Base-by-base conservation (phyloP, 2,888 invertebrate genomes). In the Mythimna vitellina region DNA sequence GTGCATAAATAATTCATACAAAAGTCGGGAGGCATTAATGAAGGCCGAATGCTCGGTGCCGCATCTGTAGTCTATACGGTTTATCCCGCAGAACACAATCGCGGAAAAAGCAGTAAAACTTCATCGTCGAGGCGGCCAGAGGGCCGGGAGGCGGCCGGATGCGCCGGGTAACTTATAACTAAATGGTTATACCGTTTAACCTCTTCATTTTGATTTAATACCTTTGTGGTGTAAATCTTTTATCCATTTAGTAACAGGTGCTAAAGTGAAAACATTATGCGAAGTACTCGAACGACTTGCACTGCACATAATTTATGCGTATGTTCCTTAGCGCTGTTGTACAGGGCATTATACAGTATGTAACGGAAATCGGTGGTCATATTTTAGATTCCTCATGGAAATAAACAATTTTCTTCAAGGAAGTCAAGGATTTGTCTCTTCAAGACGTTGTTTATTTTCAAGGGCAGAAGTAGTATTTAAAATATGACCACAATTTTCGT, bases 1-100 rank as follows among this genome's bases (percentile, higher is more conserved):
- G 83, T 90, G 92, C 91, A 93, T 94, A 92, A 94, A 95, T 95
- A 94, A 95, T 95, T 94, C 93, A 94, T 94, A 93, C 94, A 93
- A 94, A 92, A 92, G 90, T 91, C 88, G 88, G 88, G 88, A 89
- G 89, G 91, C 92, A 91, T 93, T 95, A 94, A 94, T 92, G 92
- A 93, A 93, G 92, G 91, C 89, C 89, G 89, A 89, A 92, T 92
- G 91, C 92, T 91, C 92, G 89, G 89, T 90, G 89, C 87, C 83
- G 81, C 81, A 80, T 89, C 87, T 86, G 83, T 85, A 83, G 81
- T 89, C 87, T 86, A 82, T 85, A 83, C 84, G 86, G 83, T 89
- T 87, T 86, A 85, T 83, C 78, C 79, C 78, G 73, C 76, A 77
- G 73, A 86, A 83, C 80, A 85, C 80, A 89, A 87, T 89, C 85